Conservation (phyloP, 2,797 vertebrate genomes). For the Sitta carolinensis region DNA sequence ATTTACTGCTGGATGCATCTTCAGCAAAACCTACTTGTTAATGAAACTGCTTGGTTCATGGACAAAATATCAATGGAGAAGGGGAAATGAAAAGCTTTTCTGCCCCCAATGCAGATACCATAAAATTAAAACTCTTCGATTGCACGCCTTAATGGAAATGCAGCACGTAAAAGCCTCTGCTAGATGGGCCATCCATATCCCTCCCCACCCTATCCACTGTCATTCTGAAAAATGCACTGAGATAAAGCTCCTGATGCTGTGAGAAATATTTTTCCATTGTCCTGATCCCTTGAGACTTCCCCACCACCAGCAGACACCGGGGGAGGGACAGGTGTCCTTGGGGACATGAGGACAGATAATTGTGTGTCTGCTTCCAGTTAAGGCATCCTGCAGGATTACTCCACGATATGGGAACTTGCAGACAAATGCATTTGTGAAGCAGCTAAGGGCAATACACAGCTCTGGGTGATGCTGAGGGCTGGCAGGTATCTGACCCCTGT, state of each 20-base stretch:
- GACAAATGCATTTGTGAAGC: not conserved
- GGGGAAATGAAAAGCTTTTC: not conserved
- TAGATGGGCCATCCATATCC: not conserved
- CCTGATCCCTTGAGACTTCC: not conserved
- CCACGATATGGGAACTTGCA: not conserved
- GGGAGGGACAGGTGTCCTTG: fast-evolving
- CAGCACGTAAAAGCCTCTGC: not conserved
- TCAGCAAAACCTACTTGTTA: not conserved
- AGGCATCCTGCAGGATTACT: not conserved
- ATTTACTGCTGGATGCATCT: not conserved
- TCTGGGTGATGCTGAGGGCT: not conserved
- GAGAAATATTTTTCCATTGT: not conserved
- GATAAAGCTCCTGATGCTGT: not conserved
- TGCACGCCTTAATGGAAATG: not conserved
- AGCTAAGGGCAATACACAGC: not conserved
- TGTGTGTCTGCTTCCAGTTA: fast-evolving
- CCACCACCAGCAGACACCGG: not conserved
- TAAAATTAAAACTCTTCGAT: not conserved
- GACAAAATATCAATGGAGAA: not conserved
- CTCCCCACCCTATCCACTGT: not conserved
- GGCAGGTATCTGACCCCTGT: not conserved
- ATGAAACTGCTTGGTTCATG: not conserved
- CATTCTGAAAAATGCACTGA: not conserved
- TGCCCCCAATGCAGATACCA: not conserved
- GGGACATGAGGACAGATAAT: not conserved